Base-by-base conservation (phyloP, 2,113 vertebrate genomes). In the Mormyrus iriodes region DNA sequence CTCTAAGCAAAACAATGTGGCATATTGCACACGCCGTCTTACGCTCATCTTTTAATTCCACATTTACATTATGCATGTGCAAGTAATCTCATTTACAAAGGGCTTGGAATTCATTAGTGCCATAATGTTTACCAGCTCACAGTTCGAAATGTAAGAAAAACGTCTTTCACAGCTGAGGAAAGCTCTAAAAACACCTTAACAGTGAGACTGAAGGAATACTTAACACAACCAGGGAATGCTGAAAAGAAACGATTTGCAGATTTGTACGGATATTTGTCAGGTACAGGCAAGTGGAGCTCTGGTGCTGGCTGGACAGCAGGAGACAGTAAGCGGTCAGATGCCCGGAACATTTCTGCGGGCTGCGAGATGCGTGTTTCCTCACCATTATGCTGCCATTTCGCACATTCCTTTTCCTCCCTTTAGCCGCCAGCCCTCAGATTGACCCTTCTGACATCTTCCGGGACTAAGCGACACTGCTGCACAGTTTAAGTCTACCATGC, bases 391-490 rank as follows among this genome's bases (percentile, higher is more conserved):
- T 35, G 65, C 31, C 27, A 35, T 73, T 35, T 73, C 65, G 9
- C n/a, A 73, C 65, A 31, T 73, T 35, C 65, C 27, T n/a, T 35
- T 35, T 73, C n/a, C n/a, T n/a, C n/a, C n/a, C n/a, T n/a, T 15
- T 15, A 53, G 24, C 17, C 15, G 49, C 96, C 94, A 96, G 95
- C 96, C 95, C 95, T 93, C 96, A 96, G 96, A 96, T 95, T 96
- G 96, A 95, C 96, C 51, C 55, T 96, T 94, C 94, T 95, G 94
- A 92, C 96, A 95, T 96, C 97, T 96, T 96, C 96, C 95, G 97
- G 96, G 96, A 96, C 96, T 96, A 97, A 96, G 96, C 96, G 95
- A 95, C 96, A 95, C 95, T 95, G 95, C 94, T 94, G 93, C 93
- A 93, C 94, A 95, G 92, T 94, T 92, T 95, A 96, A 96, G 96